Conservation (phyloP, 2,888 invertebrate species). For the Caenorhabditis angaria region DNA sequence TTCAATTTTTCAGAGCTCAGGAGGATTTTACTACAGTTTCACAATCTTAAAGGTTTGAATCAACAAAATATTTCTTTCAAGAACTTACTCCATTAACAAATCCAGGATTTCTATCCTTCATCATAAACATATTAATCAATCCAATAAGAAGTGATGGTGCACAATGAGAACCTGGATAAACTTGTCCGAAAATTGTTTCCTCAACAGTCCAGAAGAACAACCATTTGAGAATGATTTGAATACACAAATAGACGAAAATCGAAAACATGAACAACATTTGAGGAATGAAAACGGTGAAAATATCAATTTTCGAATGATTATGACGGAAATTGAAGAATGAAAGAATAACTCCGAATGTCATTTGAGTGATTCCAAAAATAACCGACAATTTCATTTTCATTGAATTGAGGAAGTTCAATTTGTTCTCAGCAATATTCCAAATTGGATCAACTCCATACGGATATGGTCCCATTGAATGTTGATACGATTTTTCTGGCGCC, state of each 20-base stretch:
- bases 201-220: conserved; percentile 65
- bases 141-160: conserved; percentile 68
- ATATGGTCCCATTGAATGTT: conserved; percentile 69
- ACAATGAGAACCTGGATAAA: conserved; percentile 69
- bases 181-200: conserved; percentile 54
- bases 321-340: conserved; percentile 70
- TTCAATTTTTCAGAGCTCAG: no score
- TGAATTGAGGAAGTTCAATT: conserved; percentile 71
- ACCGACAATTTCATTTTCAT: conserved; percentile 72
- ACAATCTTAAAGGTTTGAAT: no score
- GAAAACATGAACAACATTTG: conserved; percentile 88
- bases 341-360: conserved; percentile 70
- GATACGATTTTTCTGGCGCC: conserved; percentile 56
- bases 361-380: conserved; percentile 67
- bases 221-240: conserved; percentile 96
- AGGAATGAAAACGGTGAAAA: conserved; percentile 92
- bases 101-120: conserved; percentile 50
- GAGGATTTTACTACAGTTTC: no score
- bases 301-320: conserved; percentile 79
- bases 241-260: conserved; percentile 92
- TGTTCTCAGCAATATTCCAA: conserved; percentile 72
- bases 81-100: conserved; percentile 35
- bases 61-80: no score
- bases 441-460: conserved; percentile 75
- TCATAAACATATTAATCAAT: conserved; percentile 69